Evolutionary conservation across 2,888 invertebrate genomes (phyloP).

Genomic region (Rhodophaea formosa): DNA sequence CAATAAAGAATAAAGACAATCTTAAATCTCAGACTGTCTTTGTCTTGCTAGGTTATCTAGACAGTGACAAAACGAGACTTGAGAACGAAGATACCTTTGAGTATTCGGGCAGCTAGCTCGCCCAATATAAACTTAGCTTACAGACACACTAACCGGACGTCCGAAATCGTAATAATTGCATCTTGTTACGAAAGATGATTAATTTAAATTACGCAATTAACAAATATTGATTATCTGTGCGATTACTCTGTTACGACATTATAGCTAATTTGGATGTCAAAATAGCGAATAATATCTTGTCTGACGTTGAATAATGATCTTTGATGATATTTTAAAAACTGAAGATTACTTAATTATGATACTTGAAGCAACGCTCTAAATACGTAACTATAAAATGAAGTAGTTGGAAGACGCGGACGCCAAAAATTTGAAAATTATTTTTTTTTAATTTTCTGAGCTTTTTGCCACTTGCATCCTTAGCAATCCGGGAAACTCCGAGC

Average conservation of each 20-base stretch:
- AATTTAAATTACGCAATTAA: constrained; percentile 11
- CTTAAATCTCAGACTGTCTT: no score
- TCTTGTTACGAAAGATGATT: constrained; percentile 7
- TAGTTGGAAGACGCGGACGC: no score
- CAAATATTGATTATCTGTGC: constrained; percentile 12
- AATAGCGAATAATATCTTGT: not conserved
- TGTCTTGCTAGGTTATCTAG: no score
- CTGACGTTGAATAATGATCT: not conserved
- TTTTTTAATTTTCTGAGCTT: no score
- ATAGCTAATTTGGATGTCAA: constrained; percentile 3
- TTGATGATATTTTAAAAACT: not conserved
- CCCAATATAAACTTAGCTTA: not conserved
- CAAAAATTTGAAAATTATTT: no score
- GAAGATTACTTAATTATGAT: not conserved
- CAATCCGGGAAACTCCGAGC: no score
- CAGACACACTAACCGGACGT: not conserved
- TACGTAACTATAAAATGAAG: not conserved
- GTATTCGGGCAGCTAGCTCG: no score
- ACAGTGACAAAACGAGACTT: no score
- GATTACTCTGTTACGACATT: not conserved
- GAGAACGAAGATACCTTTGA: no score
- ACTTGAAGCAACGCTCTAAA: not conserved
- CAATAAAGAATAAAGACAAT: no score
- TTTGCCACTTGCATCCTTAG: no score
- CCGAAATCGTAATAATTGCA: constrained; percentile 9